Percentiles rank a stretch among this genome's conserved stretches.
These are phyloP conservation scores for Amphiprion clarkii DNA, from an alignment of 2,797 vertebrate species.

Conservation along the genomic window DNA sequence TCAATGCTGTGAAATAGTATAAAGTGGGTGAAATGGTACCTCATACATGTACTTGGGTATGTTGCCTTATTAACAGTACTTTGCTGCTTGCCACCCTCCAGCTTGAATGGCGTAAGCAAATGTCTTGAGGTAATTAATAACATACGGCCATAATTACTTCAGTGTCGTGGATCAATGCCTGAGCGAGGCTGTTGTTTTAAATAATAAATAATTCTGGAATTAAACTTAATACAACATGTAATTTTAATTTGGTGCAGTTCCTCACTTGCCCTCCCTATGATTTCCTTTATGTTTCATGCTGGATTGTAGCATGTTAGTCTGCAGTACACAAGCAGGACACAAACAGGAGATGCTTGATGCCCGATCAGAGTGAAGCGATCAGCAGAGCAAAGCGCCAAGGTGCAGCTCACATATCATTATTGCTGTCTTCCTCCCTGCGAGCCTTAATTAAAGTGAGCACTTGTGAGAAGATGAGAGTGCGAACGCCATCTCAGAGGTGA, in stretches of 20 bases:
- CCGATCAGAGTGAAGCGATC: conserved; percentile 35
- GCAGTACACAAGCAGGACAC: conserved; percentile 14
- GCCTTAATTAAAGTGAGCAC: conserved; percentile 80
- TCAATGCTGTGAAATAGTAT: not conserved
- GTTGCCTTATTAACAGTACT: not conserved
- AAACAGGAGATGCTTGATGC: conserved; percentile 16
- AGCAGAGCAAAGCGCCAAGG: conserved; percentile 25
- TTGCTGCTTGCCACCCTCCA: not conserved
- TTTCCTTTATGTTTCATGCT: not conserved
- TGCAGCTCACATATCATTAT: conserved; percentile 57
- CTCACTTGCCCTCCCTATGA: not conserved
- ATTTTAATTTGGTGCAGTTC: conserved; percentile 28
- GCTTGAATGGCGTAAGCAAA: not conserved
- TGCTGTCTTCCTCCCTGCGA: conserved; percentile 45
- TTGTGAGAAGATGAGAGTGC: conserved; percentile 63
- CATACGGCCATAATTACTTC: not conserved
- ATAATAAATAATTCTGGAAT: conserved; percentile 34
- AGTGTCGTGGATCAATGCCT: conserved; percentile 18
- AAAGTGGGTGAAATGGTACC: not conserved
- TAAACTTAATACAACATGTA: conserved; percentile 6
- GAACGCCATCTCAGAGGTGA: conserved; percentile 61
- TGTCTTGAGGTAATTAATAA: conserved; percentile 25
- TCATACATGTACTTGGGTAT: not conserved
- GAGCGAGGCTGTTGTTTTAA: not conserved
- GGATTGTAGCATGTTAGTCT: no score